These are phyloP conservation scores for Eidolon dupreanum DNA, from an alignment of 2,797 vertebrate genomes.

Conservation along the genomic window DNA sequence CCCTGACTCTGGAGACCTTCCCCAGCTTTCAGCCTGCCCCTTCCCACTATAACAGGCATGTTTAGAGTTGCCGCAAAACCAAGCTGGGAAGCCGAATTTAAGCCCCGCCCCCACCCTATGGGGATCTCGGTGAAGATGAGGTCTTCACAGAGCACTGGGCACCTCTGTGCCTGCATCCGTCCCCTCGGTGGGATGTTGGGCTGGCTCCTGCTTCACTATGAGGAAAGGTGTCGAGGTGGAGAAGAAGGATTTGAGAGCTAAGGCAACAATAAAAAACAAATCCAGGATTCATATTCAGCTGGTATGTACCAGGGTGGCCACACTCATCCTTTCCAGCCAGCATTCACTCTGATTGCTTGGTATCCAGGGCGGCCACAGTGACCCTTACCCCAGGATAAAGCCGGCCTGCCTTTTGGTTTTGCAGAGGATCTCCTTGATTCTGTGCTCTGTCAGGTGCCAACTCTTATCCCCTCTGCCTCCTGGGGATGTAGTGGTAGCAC, in stretches of 20 bases:
- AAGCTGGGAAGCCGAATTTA: not conserved
- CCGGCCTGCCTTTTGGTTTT: not conserved
- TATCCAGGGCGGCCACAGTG: fast-evolving
- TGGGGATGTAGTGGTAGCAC: not conserved
- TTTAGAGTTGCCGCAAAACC: not conserved
- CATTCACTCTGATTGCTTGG: not conserved
- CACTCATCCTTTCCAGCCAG: not conserved
- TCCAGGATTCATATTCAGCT: not conserved
- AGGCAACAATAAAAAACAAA: not conserved
- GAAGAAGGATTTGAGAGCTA: not conserved
- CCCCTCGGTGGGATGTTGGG: no score
- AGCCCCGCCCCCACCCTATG: not conserved
- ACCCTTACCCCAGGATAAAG: not conserved
- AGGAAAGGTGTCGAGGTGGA: not conserved
- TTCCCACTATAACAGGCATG: not conserved
- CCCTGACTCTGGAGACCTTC: not conserved
- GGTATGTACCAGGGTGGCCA: not conserved
- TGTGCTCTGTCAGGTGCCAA: not conserved
- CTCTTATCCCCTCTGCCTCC: not conserved
- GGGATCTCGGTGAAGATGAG: not conserved
- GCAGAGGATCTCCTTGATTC: not conserved
- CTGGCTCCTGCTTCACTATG: not conserved
- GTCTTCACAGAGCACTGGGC: fast-evolving
- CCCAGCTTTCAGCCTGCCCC: not conserved
- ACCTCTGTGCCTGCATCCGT: fast-evolving